Conservation (phyloP, 2,797 vertebrate genomes). For the Cetoscarus ocellatus region DNA sequence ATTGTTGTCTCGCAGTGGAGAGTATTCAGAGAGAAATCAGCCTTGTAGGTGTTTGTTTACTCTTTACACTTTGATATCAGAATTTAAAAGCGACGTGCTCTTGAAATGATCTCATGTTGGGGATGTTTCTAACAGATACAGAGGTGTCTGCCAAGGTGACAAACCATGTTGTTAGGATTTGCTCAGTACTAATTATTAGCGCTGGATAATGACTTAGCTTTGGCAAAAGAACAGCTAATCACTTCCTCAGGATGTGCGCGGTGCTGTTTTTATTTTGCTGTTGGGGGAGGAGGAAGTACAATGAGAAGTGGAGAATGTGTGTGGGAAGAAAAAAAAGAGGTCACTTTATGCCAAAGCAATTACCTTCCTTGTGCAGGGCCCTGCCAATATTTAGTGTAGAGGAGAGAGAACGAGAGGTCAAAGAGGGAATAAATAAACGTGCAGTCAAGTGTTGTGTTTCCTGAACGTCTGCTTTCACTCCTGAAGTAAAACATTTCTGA, state of each 20-base stretch:
- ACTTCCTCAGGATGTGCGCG: slow-evolving; percentile 60
- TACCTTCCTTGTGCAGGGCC: slow-evolving; percentile 68
- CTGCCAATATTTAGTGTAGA: slow-evolving; percentile 64
- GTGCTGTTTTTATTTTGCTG: slow-evolving; percentile 60
- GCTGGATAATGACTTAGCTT: slow-evolving; percentile 59
- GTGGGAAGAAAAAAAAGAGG: slow-evolving; percentile 75
- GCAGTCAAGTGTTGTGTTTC: slow-evolving; percentile 49
- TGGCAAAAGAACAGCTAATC: slow-evolving; percentile 46
- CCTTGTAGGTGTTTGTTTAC: slow-evolving; percentile 6
- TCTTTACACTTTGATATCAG: slow-evolving; percentile 13
- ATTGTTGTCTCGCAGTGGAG: neutral
- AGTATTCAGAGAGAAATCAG: slow-evolving; percentile 8
- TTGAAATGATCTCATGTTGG: neutral
- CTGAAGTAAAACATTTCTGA: slow-evolving; percentile 44
- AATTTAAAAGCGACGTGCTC: neutral
- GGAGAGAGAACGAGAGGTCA: slow-evolving; percentile 68
- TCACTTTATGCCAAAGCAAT: slow-evolving; percentile 79
- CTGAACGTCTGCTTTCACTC: slow-evolving; percentile 45
- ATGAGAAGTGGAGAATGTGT: slow-evolving; percentile 63
- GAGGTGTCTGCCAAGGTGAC: slow-evolving; percentile 41
- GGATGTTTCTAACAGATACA: slow-evolving; percentile 9
- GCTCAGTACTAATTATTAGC: slow-evolving; percentile 65
- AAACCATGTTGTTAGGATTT: slow-evolving; percentile 33
- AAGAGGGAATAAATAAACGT: slow-evolving; percentile 59
- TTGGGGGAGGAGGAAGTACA: slow-evolving; percentile 47